Evolutionary conservation across 2,797 vertebrate genomes (phyloP), one percentile per base, ranked within the genome.

Genomic region (Epinephelus malabaricus): DNA sequence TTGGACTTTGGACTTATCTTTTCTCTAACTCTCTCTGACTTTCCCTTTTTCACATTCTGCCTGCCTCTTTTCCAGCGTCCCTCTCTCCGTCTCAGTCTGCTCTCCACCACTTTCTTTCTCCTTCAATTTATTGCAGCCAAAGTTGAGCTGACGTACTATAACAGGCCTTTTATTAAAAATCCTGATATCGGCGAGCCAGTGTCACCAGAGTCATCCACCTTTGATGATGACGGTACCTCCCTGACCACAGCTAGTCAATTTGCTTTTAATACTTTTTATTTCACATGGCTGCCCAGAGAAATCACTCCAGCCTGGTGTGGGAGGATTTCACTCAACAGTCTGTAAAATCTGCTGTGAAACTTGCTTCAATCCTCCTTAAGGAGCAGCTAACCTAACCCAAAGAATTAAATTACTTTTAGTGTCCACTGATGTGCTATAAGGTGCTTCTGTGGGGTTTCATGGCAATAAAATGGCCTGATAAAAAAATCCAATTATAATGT

Each of bases 211-310:
- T 69, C 58, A 45, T 85, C 66, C 15, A 38, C 70, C 68, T 67
- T 25, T 18, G 69, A 61, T 66, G 76, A 73, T 60, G 82, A n/a
- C 8, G 21, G 27, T 43, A 13, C 30, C 53, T 83, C 80, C 60
- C 80, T 64, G 61, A 71, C 86, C 67, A 66, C 63, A 40, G 70
- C 25, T 50, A 59, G 84, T 88, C 83, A 83, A 82, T 87, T 79
- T 65, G 62, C 64, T 85, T 85, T 85, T 86, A 82, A 86, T 88
- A 88, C 77, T 62, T 73, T 76, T 79, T 72, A 62, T 73, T 77
- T 68, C 84, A 76, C 75, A 45, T 19, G 18, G 67, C 46, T 23
- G 45, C 77, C 50, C 54, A 50, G 83, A 86, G 86, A 89, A 89
- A 86, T 87, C 19, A 86, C 51, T 72, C 49, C 30, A 25, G 51